phyloP scores from a whole-genome alignment of 2,888 invertebrate genomes.

The Lasioglossum villosulum region DNA sequence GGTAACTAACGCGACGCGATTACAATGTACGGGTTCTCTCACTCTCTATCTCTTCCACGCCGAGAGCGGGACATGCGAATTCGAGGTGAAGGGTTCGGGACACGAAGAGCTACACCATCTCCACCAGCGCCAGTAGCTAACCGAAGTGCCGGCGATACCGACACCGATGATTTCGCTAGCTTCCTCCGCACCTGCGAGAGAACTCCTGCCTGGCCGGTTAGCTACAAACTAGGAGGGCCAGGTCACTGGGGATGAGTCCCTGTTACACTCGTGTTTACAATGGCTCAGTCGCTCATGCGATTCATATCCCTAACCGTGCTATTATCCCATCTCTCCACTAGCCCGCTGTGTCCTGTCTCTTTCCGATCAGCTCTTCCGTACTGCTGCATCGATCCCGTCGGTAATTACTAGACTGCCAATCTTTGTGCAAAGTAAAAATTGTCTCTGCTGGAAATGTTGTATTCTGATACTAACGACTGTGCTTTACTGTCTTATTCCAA shows the following conservation, averaged over 20 bases:
- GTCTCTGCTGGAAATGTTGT: too few species aligned
- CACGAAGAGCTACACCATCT: slow-evolving; percentile 43
- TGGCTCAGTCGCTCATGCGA: slow-evolving; percentile 81
- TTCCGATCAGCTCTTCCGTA: not conserved
- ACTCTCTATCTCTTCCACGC: slow-evolving; percentile 61
- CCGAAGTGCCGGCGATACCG: slow-evolving; percentile 35
- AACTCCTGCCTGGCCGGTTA: slow-evolving; percentile 36
- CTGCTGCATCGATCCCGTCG: not conserved
- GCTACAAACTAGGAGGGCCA: slow-evolving; percentile 46
- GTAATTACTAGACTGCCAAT: not conserved
- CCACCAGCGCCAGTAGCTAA: slow-evolving; percentile 30
- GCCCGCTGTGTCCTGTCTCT: slow-evolving; percentile 5
- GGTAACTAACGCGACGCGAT: slow-evolving; percentile 79
- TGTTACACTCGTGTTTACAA: slow-evolving; percentile 83
- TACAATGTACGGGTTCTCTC: slow-evolving; percentile 74
- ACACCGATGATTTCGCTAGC: slow-evolving; percentile 45
- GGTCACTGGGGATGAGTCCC: slow-evolving; percentile 78
- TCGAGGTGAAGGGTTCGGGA: slow-evolving; percentile 45
- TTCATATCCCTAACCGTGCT: slow-evolving; percentile 76
- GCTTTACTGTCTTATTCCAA: too few species aligned
- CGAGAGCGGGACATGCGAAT: slow-evolving; percentile 39
- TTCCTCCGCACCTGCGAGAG: slow-evolving; percentile 61
- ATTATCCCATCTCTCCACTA: slow-evolving; percentile 33
- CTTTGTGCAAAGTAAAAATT: not conserved
- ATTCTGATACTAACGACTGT: too few species aligned